Base-by-base conservation (phyloP, 2,113 vertebrate species). In the Channa maculata region DNA sequence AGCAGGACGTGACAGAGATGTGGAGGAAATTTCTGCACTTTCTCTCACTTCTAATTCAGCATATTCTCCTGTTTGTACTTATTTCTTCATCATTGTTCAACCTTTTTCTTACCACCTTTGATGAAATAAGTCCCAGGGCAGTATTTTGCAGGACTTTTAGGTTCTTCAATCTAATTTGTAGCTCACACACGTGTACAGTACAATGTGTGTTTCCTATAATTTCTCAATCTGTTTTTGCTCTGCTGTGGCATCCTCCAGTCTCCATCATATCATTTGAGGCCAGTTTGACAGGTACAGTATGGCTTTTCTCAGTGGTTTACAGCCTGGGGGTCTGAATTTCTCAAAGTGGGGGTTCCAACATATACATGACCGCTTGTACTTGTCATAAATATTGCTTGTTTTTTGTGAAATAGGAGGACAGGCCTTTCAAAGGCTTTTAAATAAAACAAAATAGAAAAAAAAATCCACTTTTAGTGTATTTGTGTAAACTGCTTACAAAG, bases 1-100 rank as follows among this genome's bases (percentile, higher is more conserved):
- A 48, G 54, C 65, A 65, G 43, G 44, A 79, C 71, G 64, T 61
- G 50, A 61, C 48, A 8, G 46, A 60, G n/a, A 46, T 53, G 36
- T 10, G 36, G 36, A 75, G 15, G 9, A 43, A 50, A 57, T 36
- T 33, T 44, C 8, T 69, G 54, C 57, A 59, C 0, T 24, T 14
- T 63, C 46, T 6, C 50, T 52, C 41, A 43, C 65, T 38, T 79
- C 49, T 46, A 46, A 57, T 57, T 3, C 14, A 2, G 6, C 3
- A 8, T 15, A 15, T 52, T 13, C 15, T 37, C 6, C 43, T 62
- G 49, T 52, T 52, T 52, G 7, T 15, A 52, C 4, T 9, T n/a
- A 52, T 8, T 24, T 24, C 6, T 7, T 44, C 24, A 24, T 24
- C 24, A 34, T 65, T 43, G n/a, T 65, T 37, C 58, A 11, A 58